These are phyloP conservation scores for Tetanocera ferruginea DNA, from an alignment of 2,888 invertebrate genomes.

Conservation along the genomic window DNA sequence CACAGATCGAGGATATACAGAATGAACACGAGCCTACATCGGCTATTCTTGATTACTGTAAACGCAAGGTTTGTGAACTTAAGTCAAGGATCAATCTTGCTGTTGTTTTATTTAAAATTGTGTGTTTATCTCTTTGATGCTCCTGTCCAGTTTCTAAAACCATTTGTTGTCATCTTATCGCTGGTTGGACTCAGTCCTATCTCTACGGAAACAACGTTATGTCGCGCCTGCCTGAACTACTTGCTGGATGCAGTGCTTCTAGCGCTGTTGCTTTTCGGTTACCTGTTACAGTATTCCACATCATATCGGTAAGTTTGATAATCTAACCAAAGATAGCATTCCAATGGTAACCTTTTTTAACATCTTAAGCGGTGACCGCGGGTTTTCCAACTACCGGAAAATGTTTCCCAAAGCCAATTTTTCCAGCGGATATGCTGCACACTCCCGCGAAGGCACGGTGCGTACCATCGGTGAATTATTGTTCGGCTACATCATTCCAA, in stretches of 20 bases:
- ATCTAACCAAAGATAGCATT: background rate
- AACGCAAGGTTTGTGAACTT: constrained; percentile 74
- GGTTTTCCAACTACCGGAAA: constrained; percentile 58
- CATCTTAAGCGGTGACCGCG: constrained; percentile 61
- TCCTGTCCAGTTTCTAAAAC: constrained; percentile 76
- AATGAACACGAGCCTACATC: constrained; percentile 82
- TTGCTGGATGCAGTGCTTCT: constrained; percentile 79
- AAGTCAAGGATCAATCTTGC: background rate
- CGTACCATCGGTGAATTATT: constrained; percentile 77
- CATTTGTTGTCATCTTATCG: constrained; percentile 81
- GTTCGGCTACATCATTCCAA: constrained; percentile 82
- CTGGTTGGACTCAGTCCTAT: constrained; percentile 83
- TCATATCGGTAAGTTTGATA: constrained; percentile 76
- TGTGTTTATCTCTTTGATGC: background rate
- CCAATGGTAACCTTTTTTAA: background rate
- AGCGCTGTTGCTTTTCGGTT: constrained; percentile 78
- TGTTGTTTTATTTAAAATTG: background rate
- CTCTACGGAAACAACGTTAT: constrained; percentile 74
- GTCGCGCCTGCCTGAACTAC: constrained; percentile 75
- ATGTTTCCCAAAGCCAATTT: constrained; percentile 44
- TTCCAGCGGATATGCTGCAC: constrained; percentile 20
- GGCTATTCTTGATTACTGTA: constrained; percentile 84
- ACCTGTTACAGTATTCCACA: constrained; percentile 83
- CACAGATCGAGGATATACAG: constrained; percentile 77
- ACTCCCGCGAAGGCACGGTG: constrained; percentile 45